phyloP scores from a whole-genome alignment of 2,888 invertebrate genomes.

The Piscicola geometra region DNA sequence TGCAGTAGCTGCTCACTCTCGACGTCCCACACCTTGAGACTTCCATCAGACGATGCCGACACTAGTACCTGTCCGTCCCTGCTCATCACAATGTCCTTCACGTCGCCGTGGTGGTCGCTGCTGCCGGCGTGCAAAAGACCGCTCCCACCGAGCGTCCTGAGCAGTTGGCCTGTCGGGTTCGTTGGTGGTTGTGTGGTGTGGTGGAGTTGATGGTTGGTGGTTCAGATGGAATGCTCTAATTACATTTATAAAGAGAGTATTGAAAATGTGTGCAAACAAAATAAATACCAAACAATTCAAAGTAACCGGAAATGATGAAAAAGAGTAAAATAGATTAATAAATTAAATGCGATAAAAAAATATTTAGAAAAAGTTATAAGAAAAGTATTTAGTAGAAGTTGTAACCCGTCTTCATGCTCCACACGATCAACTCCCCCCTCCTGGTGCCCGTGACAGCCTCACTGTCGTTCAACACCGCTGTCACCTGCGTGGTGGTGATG shows the following conservation, averaged over 20 bases:
- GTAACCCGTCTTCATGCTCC: slow-evolving; percentile 54
- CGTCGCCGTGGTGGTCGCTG: slow-evolving; percentile 52
- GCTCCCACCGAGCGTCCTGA: slow-evolving; percentile 20
- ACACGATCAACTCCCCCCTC: slow-evolving; percentile 55
- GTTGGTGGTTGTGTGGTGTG: not conserved
- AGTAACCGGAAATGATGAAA: too few relatives aligned
- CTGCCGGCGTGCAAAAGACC: not conserved
- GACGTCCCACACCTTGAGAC: slow-evolving; percentile 55
- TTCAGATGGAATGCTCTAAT: too few relatives aligned
- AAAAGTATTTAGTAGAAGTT: too few relatives aligned
- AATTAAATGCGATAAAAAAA: too few relatives aligned
- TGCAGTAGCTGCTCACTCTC: slow-evolving; percentile 51
- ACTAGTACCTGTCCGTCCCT: slow-evolving; percentile 52
- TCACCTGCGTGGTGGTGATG: slow-evolving; percentile 44
- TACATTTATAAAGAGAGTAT: too few relatives aligned
- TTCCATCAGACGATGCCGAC: slow-evolving; percentile 54
- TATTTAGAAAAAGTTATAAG: too few relatives aligned
- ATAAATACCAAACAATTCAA: too few relatives aligned
- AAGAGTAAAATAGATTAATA: too few relatives aligned
- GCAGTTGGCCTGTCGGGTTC: not conserved
- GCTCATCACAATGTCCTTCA: slow-evolving; percentile 53
- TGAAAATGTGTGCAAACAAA: too few relatives aligned
- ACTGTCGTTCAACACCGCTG: slow-evolving; percentile 52
- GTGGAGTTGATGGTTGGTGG: not conserved
- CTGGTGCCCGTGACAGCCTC: slow-evolving; percentile 56